Conservation (phyloP, 2,113 vertebrate species). For the Rafetus swinhoei region DNA sequence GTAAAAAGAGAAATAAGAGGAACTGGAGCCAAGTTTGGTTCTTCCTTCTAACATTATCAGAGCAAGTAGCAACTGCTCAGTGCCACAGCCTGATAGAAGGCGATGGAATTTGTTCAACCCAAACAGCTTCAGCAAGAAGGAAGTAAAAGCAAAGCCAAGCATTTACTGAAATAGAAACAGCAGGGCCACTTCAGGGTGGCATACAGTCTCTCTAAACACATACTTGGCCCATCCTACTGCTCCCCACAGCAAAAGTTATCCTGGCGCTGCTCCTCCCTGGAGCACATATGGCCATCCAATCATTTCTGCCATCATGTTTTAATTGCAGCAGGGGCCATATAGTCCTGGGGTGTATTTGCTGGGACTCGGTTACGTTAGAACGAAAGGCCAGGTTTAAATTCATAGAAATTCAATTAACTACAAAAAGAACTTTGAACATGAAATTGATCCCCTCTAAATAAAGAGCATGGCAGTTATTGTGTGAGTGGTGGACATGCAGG, state of each 20-base stretch:
- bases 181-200: not conserved
- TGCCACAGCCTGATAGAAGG: not conserved
- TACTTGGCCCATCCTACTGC: not conserved
- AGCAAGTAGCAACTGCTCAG: not conserved
- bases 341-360: accelerated
- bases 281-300: not conserved
- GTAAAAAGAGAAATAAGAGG: not conserved
- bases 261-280: not conserved
- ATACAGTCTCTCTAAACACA: not conserved
- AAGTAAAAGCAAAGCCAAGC: not conserved
- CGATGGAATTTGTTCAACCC: not conserved
- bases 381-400: not conserved
- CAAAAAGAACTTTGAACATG: not conserved
- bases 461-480: accelerated
- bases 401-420: not conserved
- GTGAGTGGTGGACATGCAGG: not conserved
- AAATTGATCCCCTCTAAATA: not conserved
- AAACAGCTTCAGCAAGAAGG: not conserved
- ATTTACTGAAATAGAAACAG: not conserved
- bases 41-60: not conserved
- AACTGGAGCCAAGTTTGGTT: not conserved
- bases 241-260: not conserved
- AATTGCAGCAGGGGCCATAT: not conserved
- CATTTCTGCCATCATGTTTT: not conserved
- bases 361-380: not conserved